Evolutionary conservation across 2,113 vertebrate genomes (phyloP), one percentile per base, ranked within the genome.

Genomic region (Passer domesticus): DNA sequence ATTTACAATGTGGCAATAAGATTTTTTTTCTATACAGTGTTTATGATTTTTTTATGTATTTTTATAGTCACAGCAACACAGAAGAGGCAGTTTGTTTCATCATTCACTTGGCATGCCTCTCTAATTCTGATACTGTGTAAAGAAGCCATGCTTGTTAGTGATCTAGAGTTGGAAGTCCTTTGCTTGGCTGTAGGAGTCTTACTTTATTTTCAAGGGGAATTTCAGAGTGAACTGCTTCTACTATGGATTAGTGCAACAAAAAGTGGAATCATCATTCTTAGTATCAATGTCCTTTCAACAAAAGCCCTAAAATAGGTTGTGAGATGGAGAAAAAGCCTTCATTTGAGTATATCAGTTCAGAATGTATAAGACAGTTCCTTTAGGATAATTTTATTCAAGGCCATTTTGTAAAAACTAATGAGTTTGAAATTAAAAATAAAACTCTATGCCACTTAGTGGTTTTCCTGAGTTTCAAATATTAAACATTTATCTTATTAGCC

Each of bases 401-500:
- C 3, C 47, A 28, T 74, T 92, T 83, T 43, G 9, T 52, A 75
- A 86, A 90, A 86, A n/a, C 8, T 76, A 89, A 80, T 58, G 35
- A 95, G 30, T 24, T 56, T 85, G 41, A 76, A 92, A 91, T 74
- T 44, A 70, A 90, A 80, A 23, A 24, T 27, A 49, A 60, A 49
- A 37, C 7, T 80, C 56, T 35, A 30, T 59, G 33, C 16, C 78
- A 85, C 49, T 62, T 77, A 66, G 22, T 39, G 41, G 19, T 47
- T 84, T 77, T 68, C 31, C 52, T 39, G 37, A 75, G 72, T 69
- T 89, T 91, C 28, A 84, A 55, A 80, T 76, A 83, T 76, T 59
- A 94, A 93, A 94, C 16, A 77, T 74, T 92, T 90, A 80, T 74
- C 44, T 93, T 75, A 74, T 21, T 84, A 91, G 77, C 8, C 43